Evolutionary conservation across 2,888 invertebrate species (phyloP).

Genomic region (Drosophila planitibia): DNA sequence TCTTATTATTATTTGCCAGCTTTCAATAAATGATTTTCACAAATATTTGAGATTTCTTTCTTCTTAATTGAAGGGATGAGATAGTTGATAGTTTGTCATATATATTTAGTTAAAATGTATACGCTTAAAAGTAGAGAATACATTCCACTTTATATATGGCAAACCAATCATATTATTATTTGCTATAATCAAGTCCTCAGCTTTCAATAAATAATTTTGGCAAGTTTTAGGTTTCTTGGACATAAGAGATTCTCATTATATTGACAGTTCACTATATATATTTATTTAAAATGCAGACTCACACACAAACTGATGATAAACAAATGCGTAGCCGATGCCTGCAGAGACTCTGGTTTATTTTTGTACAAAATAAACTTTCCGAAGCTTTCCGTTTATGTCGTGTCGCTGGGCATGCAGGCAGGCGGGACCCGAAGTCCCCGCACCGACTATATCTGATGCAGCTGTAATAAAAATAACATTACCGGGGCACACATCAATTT

Average conservation of each 20-base stretch:
- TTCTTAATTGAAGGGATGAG: no score
- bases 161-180: not conserved
- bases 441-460: conserved; percentile 49
- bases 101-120: no score
- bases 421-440: conserved; percentile 15
- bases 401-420: conserved; percentile 57
- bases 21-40: not conserved
- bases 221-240: not conserved
- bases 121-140: not conserved
- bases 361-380: conserved; percentile 34
- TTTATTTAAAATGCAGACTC: conserved; percentile 8
- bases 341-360: conserved; percentile 44
- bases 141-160: conserved; percentile 4
- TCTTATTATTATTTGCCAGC: not conserved
- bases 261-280: conserved; percentile 4
- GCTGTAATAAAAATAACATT: conserved; percentile 72
- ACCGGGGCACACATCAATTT: conserved; percentile 58
- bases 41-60: not conserved
- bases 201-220: not conserved
- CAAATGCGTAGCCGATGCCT: conserved; percentile 15
- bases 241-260: not conserved
- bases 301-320: conserved; percentile 9
- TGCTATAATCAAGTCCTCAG: not conserved
- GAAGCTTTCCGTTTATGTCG: conserved; percentile 21
- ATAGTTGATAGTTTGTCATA: no score